phyloP scores from a whole-genome alignment of 2,113 vertebrate genomes.

The Columba livia region DNA sequence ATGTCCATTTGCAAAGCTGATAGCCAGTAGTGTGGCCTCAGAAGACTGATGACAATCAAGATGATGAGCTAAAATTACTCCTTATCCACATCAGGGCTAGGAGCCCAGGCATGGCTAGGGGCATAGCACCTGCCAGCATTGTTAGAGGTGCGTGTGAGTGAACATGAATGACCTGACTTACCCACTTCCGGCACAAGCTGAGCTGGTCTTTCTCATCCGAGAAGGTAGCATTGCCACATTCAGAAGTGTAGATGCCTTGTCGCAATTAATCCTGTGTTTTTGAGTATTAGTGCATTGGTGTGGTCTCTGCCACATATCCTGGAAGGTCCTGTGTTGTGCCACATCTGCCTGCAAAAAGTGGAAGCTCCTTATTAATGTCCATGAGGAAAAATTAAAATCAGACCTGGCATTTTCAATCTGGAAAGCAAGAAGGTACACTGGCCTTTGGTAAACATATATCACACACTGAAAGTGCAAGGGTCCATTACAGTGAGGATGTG shows the following conservation, averaged over 20 bases:
- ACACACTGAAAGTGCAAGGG: not conserved
- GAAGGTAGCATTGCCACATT: not conserved
- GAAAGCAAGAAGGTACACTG: not conserved
- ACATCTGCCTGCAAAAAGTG: not conserved
- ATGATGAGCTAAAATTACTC: not conserved
- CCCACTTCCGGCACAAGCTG: not conserved
- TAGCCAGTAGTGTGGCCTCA: not conserved
- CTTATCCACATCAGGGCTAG: not conserved
- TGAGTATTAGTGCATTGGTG: accelerated
- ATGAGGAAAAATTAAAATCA: not conserved
- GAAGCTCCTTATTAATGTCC: not conserved
- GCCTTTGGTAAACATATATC: not conserved
- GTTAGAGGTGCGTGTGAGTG: accelerated
- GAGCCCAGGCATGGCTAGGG: not conserved
- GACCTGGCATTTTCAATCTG: not conserved
- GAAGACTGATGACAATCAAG: not conserved
- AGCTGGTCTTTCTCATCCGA: not conserved
- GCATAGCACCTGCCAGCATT: not conserved
- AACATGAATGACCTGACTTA: not conserved
- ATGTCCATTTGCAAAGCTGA: not conserved
- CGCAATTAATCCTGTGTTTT: not conserved
- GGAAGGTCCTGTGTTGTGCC: not conserved
- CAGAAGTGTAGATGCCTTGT: not conserved
- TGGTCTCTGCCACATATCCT: not conserved
- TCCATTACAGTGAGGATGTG: not conserved